Evolutionary conservation across 2,113 vertebrate genomes (phyloP).

Genomic region (Lophura nycthemera): DNA sequence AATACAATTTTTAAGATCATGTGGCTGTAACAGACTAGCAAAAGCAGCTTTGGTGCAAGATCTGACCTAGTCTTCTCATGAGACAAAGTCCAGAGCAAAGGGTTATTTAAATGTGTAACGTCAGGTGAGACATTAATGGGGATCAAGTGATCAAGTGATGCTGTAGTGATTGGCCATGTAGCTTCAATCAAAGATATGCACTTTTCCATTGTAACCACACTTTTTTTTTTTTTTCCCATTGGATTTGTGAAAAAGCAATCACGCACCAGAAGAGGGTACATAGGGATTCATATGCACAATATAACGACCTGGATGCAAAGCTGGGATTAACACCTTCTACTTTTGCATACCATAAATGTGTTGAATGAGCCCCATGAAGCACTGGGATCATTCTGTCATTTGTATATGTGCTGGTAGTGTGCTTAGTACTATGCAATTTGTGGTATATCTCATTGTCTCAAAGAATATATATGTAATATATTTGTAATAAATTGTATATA

Average conservation of each 20-base stretch:
- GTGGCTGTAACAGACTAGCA: not conserved
- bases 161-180: too few relatives aligned
- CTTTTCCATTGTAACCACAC: not conserved
- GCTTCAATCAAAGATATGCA: too few relatives aligned
- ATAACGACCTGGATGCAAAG: not conserved
- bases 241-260: not conserved
- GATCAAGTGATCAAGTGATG: too few relatives aligned
- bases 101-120: not conserved
- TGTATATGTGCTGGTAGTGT: not conserved
- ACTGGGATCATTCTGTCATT: not conserved
- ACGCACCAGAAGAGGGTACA: rapidly evolving
- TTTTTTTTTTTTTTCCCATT: not conserved
- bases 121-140: constrained; percentile 2
- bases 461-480: not conserved
- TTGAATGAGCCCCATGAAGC: not conserved
- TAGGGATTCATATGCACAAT: not conserved
- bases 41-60: not conserved
- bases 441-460: not conserved
- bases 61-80: not conserved
- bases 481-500: not conserved
- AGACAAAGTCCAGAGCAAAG: not conserved
- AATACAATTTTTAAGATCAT: not conserved
- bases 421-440: not conserved
- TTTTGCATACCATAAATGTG: not conserved
- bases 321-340: not conserved